phyloP scores from a whole-genome alignment of 2,888 invertebrate species.

The Spatulosminthurus flaviceps region DNA sequence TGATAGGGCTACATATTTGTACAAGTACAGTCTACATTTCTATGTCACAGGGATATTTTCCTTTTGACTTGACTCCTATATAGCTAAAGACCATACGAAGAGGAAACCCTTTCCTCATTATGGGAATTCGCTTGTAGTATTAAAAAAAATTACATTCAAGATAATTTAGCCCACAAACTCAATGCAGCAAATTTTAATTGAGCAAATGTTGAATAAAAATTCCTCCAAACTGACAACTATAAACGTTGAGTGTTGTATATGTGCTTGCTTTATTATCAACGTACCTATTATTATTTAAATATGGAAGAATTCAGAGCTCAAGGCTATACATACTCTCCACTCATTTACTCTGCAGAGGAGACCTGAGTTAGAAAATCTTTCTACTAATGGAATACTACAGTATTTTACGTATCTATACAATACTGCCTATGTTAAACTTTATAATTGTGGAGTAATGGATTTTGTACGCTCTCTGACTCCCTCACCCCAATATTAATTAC shows the following conservation, averaged over 20 bases:
- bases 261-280: not conserved
- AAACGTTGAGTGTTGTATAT: not conserved
- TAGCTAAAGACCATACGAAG: not conserved
- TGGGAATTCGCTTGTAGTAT: not conserved
- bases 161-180: not conserved
- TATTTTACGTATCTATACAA: not conserved
- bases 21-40: too few species aligned
- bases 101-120: not conserved
- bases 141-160: not conserved
- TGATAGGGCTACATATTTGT: too few species aligned
- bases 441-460: not conserved
- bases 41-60: not conserved
- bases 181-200: not conserved
- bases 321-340: not conserved
- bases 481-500: too few species aligned
- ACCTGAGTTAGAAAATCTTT: not conserved
- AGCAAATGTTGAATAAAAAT: not conserved
- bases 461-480: not conserved
- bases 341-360: not conserved
- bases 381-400: not conserved
- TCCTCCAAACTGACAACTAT: not conserved
- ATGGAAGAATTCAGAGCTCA: not conserved
- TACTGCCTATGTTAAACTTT: not conserved
- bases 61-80: not conserved
- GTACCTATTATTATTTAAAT: not conserved